phyloP scores from a whole-genome alignment of 2,888 invertebrate species.

The Pyrochroa serraticornis region DNA sequence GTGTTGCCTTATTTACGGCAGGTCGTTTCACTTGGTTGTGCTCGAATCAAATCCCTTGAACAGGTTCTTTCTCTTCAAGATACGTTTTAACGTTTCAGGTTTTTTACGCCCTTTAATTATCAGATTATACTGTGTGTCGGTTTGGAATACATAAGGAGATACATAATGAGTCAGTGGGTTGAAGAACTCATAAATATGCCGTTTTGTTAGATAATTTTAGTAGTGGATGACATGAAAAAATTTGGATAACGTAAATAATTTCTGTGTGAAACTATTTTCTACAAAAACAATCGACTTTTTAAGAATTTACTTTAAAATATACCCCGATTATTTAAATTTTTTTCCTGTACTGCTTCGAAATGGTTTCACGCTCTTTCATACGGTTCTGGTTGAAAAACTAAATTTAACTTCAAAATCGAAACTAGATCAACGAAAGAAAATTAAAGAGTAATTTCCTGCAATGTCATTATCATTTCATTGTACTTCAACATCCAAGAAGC shows the following conservation, averaged over 20 bases:
- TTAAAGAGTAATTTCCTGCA: too few species aligned
- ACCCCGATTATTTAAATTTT: too few species aligned
- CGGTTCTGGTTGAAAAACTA: too few species aligned
- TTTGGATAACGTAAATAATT: constrained; percentile 8
- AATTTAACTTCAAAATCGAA: too few species aligned
- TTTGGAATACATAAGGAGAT: background rate
- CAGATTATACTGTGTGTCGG: constrained; percentile 16
- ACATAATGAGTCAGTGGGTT: constrained; percentile 13
- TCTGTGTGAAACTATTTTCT: background rate
- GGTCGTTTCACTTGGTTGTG: constrained; percentile 14
- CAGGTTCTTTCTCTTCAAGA: constrained; percentile 30
- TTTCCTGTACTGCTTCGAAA: too few species aligned
- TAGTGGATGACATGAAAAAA: too few species aligned
- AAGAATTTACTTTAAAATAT: too few species aligned
- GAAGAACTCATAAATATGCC: constrained; percentile 19
- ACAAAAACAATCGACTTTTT: too few species aligned
- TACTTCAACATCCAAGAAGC: too few species aligned
- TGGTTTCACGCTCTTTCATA: too few species aligned
- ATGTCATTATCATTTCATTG: too few species aligned
- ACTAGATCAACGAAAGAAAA: too few species aligned
- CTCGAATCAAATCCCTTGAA: constrained; percentile 17
- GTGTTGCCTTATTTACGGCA: constrained; percentile 2
- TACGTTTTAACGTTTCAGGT: constrained; percentile 27
- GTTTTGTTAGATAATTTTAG: constrained; percentile 7
- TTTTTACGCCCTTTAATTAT: constrained; percentile 30